Evolutionary conservation across 2,113 vertebrate genomes (phyloP).

Genomic region (Gambusia affinis): DNA sequence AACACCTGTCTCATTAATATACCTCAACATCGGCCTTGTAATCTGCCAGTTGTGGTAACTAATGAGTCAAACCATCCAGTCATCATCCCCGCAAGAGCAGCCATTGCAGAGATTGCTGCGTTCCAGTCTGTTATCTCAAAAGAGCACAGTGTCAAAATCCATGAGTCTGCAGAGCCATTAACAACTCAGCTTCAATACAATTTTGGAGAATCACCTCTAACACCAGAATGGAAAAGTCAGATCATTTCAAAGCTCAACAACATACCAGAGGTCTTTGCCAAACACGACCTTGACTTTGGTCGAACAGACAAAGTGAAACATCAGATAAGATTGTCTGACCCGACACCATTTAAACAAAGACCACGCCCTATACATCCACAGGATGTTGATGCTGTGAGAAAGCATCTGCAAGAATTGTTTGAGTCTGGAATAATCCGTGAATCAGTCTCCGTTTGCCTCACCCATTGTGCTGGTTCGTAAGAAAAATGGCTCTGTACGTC

Average conservation of each 20-base stretch:
- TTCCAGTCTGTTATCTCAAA: background rate
- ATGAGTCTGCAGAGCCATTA: background rate
- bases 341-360: too few species aligned
- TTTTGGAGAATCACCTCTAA: background rate
- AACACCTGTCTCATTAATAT: background rate
- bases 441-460: background rate
- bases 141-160: background rate
- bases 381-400: too few species aligned
- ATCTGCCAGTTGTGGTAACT: background rate
- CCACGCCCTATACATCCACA: too few species aligned
- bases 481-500: background rate
- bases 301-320: too few species aligned
- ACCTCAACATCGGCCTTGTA: background rate
- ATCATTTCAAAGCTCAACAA: background rate
- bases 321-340: too few species aligned
- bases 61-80: background rate
- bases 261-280: background rate
- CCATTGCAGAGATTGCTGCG: background rate
- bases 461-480: background rate
- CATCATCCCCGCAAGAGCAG: background rate
- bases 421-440: background rate
- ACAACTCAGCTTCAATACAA: background rate
- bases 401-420: too few species aligned
- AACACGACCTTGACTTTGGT: conserved; percentile 9
- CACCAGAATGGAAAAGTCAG: background rate